phyloP scores from a whole-genome alignment of 1,140 invertebrate genomes.

The Dinoponera quadriceps region DNA sequence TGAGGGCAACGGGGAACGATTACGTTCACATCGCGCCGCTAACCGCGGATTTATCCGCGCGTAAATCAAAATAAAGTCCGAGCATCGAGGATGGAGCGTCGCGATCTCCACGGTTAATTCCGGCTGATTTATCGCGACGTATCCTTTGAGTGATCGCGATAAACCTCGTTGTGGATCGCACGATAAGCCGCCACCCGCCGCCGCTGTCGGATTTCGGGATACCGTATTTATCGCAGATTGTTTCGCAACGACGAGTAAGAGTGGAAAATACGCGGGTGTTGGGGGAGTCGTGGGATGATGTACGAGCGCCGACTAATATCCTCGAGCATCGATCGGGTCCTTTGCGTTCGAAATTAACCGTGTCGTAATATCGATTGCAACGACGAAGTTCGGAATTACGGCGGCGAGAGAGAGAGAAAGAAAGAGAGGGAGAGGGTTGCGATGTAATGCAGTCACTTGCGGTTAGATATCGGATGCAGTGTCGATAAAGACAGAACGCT shows the following conservation, averaged over 20 bases:
- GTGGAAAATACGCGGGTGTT: neutral
- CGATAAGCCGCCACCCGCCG: neutral
- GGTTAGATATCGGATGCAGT: constrained; percentile 32
- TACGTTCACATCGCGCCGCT: constrained; percentile 10
- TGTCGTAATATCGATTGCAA: constrained; percentile 20
- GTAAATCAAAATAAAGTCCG: constrained; percentile 53
- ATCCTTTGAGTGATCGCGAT: constrained; percentile 43
- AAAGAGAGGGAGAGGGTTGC: neutral
- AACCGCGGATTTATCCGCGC: constrained; percentile 19
- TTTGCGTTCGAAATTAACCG: neutral
- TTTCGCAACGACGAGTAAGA: neutral
- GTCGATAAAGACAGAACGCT: neutral
- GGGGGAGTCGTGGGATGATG: neutral
- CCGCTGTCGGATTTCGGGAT: neutral
- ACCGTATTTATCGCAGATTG: constrained; percentile 6
- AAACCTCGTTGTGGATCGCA: neutral
- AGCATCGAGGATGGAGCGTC: neutral
- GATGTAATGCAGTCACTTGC: constrained; percentile 29
- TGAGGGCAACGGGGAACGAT: neutral
- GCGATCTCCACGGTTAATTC: constrained; percentile 31
- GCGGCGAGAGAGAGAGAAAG: neutral
- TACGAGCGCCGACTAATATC: constrained; percentile 12
- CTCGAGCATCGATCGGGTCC: neutral
- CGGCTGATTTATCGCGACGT: constrained; percentile 14
- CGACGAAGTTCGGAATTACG: neutral